phyloP scores from a whole-genome alignment of 2,113 vertebrate genomes.

The Engystomops pustulosus region DNA sequence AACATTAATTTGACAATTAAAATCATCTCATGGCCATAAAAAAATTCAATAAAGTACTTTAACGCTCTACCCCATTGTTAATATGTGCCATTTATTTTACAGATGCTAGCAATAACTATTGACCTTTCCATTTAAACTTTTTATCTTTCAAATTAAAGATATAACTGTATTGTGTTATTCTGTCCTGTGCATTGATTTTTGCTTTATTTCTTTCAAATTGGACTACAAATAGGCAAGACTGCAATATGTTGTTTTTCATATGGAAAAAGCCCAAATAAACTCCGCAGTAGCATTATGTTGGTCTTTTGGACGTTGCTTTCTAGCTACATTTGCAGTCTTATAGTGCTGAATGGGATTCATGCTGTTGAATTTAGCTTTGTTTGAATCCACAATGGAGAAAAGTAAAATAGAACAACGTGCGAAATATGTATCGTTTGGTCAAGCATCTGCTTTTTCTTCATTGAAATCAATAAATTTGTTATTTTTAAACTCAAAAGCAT shows the following conservation, averaged over 20 bases:
- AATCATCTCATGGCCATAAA: neutral
- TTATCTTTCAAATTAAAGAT: neutral
- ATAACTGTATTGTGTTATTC: neutral
- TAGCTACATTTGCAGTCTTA: slow-evolving; percentile 6
- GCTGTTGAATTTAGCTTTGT: slow-evolving; percentile 27
- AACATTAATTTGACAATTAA: neutral
- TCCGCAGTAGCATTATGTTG: neutral
- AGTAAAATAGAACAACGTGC: slow-evolving; percentile 12
- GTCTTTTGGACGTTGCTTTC: neutral
- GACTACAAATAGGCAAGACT: neutral
- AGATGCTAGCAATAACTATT: neutral
- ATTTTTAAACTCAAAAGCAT: slow-evolving; percentile 28
- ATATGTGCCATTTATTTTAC: neutral
- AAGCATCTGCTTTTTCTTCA: slow-evolving; percentile 37
- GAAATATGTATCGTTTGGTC: neutral
- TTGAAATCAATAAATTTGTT: slow-evolving; percentile 22
- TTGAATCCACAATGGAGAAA: slow-evolving; percentile 2
- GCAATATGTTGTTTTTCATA: slow-evolving; percentile 20
- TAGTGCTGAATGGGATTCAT: neutral
- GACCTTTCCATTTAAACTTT: neutral
- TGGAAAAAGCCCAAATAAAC: neutral
- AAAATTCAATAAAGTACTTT: neutral
- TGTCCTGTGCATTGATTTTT: neutral
- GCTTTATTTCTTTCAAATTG: neutral
- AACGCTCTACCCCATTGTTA: neutral